These are phyloP conservation scores for Drosophila yakuba DNA, from an alignment of 1,140 invertebrate species.

Conservation along the genomic window DNA sequence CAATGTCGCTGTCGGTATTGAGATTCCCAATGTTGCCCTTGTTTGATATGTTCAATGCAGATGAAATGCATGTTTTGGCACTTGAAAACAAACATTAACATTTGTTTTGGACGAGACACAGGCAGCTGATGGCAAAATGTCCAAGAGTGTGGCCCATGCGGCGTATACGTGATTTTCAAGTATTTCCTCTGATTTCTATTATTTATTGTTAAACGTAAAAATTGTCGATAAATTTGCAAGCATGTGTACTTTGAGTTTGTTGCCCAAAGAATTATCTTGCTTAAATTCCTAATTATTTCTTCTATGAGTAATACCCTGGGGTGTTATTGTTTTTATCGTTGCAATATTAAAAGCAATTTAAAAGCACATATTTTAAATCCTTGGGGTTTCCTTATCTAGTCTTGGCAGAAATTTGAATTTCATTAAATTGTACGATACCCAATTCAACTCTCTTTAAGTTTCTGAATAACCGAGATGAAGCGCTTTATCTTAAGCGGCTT, in stretches of 20 bases:
- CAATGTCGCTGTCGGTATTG: constrained; percentile 49
- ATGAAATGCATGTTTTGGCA: constrained; percentile 40
- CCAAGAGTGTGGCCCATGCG: constrained; percentile 14
- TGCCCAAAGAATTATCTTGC: no score
- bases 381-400: no score
- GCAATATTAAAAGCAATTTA: no score
- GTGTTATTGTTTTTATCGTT: background rate
- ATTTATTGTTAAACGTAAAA: background rate
- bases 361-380: no score
- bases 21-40: constrained; percentile 23
- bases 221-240: background rate
- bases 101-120: constrained; percentile 36
- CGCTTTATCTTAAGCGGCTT: constrained; percentile 29
- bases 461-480: constrained; percentile 10
- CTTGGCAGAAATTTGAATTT: no score
- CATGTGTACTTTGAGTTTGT: no score
- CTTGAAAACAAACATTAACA: constrained; percentile 56
- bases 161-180: constrained; percentile 41
- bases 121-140: constrained; percentile 21
- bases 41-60: constrained; percentile 19
- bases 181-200: background rate
- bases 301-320: background rate
- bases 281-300: no score
- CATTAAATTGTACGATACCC: background rate
- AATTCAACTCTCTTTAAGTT: constrained; percentile 10